Evolutionary conservation across 92 coral and sea anemone species (phyloP), one percentile per base, ranked within the genome.

Genomic region (Parazoanthus atlanticus): DNA sequence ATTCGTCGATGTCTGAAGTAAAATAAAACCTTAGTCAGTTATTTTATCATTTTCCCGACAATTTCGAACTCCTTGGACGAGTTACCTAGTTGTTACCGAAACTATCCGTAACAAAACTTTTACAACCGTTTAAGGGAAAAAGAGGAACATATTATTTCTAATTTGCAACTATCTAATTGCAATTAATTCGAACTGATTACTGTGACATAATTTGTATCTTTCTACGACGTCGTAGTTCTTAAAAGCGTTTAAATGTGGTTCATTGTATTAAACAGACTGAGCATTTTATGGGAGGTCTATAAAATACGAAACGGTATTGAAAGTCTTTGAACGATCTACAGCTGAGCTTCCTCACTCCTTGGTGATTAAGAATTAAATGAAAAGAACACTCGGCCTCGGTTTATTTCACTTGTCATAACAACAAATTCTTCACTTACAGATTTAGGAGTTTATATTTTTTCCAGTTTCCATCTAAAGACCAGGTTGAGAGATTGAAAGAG

Each of bases 1-100:
- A 92, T 76, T 92, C 94, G 12, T 92, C 82, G 25, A 92, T 75
- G 74, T 92, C 94, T 92, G 30, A 89, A 76, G 9, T 16, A 23
- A 26, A 25, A 81, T 3, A 61, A 33, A n/a, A 34, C 43, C 13
- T 2, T 3, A 21, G 26, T 23, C 9, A 73, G n/a, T 73, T 3
- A 30, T 30, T 29, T 73, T 15, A 71, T 17, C 41, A 8, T 5
- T 7, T 52, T 12, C 21, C 19, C 7, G 28, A 5, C 9, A 23
- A n/a, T 23, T 77, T 6, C 23, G 38, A 21, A 6, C 5, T 36
- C 49, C 12, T 46, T 46, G 0, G 49, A 11, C 49, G 49, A 7
- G 12, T 9, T 46, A 11, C 49, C 12, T 46, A 46, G 49, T 8
- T 46, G 11, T 46, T 46, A 46, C 12, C 0, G 46, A 17, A 11